These are phyloP conservation scores for Latheticus oryzae DNA, from an alignment of 2,888 invertebrate species.

Conservation along the genomic window DNA sequence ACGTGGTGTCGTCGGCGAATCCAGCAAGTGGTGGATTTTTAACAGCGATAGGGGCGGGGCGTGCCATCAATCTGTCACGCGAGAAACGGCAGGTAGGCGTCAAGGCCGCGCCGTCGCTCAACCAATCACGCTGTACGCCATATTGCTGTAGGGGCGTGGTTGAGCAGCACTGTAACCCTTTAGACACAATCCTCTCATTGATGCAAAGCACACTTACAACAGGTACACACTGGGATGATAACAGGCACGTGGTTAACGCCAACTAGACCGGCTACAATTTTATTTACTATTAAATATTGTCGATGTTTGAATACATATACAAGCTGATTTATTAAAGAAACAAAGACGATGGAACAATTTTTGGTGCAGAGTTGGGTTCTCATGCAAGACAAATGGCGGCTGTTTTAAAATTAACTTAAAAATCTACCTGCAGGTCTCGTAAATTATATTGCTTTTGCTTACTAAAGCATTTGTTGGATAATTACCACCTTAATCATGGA, in stretches of 20 bases:
- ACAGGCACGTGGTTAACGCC: constrained; percentile 9
- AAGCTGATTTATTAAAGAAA: too few relatives aligned
- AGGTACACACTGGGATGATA: constrained; percentile 42
- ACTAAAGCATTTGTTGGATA: too few relatives aligned
- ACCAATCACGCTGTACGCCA: constrained; percentile 75
- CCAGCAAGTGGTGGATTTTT: constrained; percentile 60
- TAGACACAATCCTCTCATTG: constrained; percentile 56
- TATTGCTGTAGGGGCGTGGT: constrained; percentile 75
- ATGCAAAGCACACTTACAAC: constrained; percentile 43
- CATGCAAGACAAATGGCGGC: not conserved
- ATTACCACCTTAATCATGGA: too few relatives aligned
- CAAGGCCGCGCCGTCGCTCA: constrained; percentile 61
- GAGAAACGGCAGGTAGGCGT: constrained; percentile 63
- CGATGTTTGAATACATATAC: too few relatives aligned
- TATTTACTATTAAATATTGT: not conserved
- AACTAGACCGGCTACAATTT: constrained; percentile 4
- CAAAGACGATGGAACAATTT: too few relatives aligned
- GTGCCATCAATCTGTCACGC: constrained; percentile 62
- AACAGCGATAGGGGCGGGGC: constrained; percentile 50
- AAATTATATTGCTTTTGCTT: too few relatives aligned
- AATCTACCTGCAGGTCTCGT: too few relatives aligned
- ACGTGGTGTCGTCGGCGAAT: constrained; percentile 57
- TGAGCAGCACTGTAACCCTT: constrained; percentile 57
- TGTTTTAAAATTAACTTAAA: constrained; percentile 13
- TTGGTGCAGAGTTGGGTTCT: not conserved